phyloP scores from a whole-genome alignment of 1,140 invertebrate genomes.

The Drosophila eugracilis region DNA sequence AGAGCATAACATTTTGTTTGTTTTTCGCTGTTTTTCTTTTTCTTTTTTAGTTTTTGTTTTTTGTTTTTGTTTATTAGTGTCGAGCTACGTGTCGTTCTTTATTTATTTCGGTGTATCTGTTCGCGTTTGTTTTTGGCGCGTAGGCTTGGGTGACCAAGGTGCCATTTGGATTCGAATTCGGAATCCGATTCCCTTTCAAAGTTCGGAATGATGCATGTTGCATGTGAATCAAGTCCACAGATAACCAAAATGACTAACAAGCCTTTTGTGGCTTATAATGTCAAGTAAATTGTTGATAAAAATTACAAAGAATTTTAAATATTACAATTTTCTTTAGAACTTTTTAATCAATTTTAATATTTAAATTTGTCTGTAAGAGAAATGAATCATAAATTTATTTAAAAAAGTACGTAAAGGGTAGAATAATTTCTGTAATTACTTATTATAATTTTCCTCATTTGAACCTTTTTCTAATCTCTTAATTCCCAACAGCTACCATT shows the following conservation, averaged over 20 bases:
- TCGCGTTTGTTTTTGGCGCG: conserved; percentile 31
- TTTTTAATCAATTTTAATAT: too few relatives aligned
- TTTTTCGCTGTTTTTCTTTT: conserved; percentile 28
- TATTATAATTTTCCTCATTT: too few relatives aligned
- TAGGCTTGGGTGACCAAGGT: conserved; percentile 53
- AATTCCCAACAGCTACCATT: neutral
- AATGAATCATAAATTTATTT: too few relatives aligned
- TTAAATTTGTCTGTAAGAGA: too few relatives aligned
- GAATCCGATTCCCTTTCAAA: conserved; percentile 37
- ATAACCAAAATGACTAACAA: conserved; percentile 5
- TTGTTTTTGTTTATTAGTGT: conserved; percentile 24
- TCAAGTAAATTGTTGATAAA: neutral
- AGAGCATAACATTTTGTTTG: conserved; percentile 76
- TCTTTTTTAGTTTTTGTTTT: too few relatives aligned
- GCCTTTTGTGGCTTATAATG: neutral
- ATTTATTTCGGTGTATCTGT: conserved; percentile 39
- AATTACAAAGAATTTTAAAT: too few relatives aligned
- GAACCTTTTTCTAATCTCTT: too few relatives aligned
- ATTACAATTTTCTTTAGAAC: too few relatives aligned
- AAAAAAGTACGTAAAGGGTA: too few relatives aligned
- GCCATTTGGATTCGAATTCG: conserved; percentile 12
- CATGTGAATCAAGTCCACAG: conserved; percentile 16
- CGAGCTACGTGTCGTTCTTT: conserved; percentile 59
- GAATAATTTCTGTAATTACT: too few relatives aligned
- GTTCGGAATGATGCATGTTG: conserved; percentile 21